Evolutionary conservation across 1,140 invertebrate species (phyloP), one percentile per base, ranked within the genome.

Genomic region (Eurosta solidaginis): DNA sequence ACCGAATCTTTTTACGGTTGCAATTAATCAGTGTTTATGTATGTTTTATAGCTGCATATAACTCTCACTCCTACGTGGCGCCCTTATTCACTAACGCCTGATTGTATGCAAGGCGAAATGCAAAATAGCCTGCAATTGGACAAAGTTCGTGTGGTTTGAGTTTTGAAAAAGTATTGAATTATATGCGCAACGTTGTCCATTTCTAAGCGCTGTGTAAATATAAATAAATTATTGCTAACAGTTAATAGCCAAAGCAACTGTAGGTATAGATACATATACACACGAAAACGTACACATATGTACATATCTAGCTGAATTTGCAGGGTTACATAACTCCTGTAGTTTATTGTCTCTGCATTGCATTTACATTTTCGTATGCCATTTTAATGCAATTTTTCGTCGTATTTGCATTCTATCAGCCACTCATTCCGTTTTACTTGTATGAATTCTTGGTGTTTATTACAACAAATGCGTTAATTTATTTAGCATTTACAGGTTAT

Each of bases 401-500:
- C 59, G 33, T 27, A 68, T 47, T 47, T 47, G 45, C 45, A 47
- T 47, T 47, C n/a, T 1, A 12, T 17, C 6, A 17, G 14, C 14
- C 45, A 4, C 45, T 3, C 45, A 47, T 47, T 47, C n/a, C 6
- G 45, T 1, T 12, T n/a, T 17, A n/a, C 0, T n/a, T 9, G 6
- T n/a, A n/a, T n/a, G n/a, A n/a, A n/a, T n/a, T n/a, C n/a, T n/a
- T n/a, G n/a, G n/a, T n/a, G 49, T 2, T 3, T 3, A 9, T 47
- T 5, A 1, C 45, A 12, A 10, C 33, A 40, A 68, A 68, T 40
- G 59, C 59, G 59, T 68, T 68, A 68, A 68, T 68, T 68, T 40
- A 68, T 68, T 68, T 68, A 40, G 59, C 36, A 68, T 68, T 68
- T 68, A 68, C 59, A 68, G 59, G 59, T 68, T 68, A 68, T 68